phyloP scores from a whole-genome alignment of 2,797 vertebrate genomes.

The Hippocampus kuda region DNA sequence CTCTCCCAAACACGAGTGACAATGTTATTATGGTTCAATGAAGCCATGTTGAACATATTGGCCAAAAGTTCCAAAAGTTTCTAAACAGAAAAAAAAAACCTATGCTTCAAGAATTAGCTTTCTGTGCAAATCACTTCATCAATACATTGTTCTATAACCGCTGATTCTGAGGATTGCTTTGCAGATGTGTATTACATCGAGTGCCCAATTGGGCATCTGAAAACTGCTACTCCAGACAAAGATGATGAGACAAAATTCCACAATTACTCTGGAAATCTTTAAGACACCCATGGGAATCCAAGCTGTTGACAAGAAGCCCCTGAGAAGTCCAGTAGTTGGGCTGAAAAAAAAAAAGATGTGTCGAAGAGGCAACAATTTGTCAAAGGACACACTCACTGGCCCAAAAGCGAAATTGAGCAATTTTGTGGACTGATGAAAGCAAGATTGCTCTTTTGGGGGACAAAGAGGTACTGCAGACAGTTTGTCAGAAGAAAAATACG shows the following conservation, averaged over 20 bases:
- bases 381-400: neutral
- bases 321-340: neutral
- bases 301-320: neutral
- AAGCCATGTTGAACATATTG: too few relatives aligned
- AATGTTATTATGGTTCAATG: too few relatives aligned
- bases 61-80: too few relatives aligned
- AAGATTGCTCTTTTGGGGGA: slow-evolving; percentile 2
- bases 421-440: neutral
- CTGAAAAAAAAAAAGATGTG: neutral
- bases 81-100: too few relatives aligned
- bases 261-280: neutral
- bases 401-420: neutral
- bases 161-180: too few relatives aligned
- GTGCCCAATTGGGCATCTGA: too few relatives aligned
- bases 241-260: neutral
- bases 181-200: too few relatives aligned
- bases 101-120: too few relatives aligned
- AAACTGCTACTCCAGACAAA: too few relatives aligned
- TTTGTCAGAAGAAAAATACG: neutral
- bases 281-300: neutral
- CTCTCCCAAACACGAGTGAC: too few relatives aligned
- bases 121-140: too few relatives aligned
- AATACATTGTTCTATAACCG: too few relatives aligned
- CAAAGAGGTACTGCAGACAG: neutral
- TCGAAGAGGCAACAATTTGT: neutral